These are phyloP conservation scores for Diachasma alloeum DNA, from an alignment of 1,140 invertebrate species.

Conservation along the genomic window DNA sequence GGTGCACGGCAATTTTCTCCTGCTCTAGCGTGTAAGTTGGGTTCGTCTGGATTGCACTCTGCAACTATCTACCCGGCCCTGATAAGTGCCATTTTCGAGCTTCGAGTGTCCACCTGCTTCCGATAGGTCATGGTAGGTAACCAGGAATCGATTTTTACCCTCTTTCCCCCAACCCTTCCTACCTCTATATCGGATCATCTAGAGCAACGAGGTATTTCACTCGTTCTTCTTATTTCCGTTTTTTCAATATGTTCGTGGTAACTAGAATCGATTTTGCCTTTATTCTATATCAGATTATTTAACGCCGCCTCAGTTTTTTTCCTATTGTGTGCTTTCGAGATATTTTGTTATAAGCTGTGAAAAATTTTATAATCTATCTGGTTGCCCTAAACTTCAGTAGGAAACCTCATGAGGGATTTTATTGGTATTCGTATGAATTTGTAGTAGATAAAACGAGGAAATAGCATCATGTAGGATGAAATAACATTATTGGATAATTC, in stretches of 20 bases:
- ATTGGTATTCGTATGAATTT: too few relatives aligned
- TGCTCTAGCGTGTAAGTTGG: background rate
- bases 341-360: too few relatives aligned
- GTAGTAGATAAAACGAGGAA: too few relatives aligned
- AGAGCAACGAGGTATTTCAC: background rate
- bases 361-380: too few relatives aligned
- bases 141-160: constrained; percentile 19
- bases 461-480: too few relatives aligned
- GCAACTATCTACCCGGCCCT: background rate
- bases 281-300: background rate
- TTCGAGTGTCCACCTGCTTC: constrained; percentile 17
- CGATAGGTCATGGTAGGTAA: constrained; percentile 20
- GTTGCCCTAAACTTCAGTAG: too few relatives aligned
- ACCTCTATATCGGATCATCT: background rate
- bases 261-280: background rate
- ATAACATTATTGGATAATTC: background rate
- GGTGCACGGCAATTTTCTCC: background rate
- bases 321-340: too few relatives aligned
- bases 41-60: background rate
- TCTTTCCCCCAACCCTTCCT: background rate
- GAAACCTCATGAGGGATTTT: too few relatives aligned
- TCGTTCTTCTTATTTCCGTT: background rate
- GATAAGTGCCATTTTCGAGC: constrained; percentile 18
- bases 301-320: background rate
- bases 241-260: background rate